phyloP scores from a whole-genome alignment of 2,797 vertebrate species.

The Myoxocephalus aenaeus region DNA sequence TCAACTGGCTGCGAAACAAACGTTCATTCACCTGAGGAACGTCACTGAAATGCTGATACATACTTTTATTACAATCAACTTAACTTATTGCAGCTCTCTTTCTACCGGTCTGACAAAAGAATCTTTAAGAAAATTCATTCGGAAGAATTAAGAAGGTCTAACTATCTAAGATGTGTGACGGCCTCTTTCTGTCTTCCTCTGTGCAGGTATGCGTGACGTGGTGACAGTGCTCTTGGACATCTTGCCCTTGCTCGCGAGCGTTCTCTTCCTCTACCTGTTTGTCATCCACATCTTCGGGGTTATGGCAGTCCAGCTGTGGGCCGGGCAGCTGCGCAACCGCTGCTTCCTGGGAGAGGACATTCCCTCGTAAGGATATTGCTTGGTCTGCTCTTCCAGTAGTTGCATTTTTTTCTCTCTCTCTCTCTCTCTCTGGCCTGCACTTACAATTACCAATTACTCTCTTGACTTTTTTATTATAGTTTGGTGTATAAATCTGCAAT shows the following conservation, averaged over 20 bases:
- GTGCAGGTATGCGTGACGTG: slow-evolving; percentile 89
- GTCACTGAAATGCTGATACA: too few species aligned
- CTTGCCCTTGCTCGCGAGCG: slow-evolving; percentile 92
- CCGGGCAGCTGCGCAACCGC: slow-evolving; percentile 89
- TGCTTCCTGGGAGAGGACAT: slow-evolving; percentile 89
- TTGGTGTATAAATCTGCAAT: background rate
- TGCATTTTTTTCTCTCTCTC: background rate
- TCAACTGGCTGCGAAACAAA: too few species aligned
- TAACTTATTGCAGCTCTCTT: background rate
- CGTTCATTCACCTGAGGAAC: too few species aligned
- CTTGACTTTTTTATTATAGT: background rate
- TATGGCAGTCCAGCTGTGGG: slow-evolving; percentile 93
- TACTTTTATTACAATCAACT: background rate
- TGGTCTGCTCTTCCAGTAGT: background rate
- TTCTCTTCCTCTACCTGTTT: slow-evolving; percentile 91
- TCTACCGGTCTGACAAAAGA: background rate
- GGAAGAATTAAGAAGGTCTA: background rate
- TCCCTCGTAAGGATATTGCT: slow-evolving; percentile 76
- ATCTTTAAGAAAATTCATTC: background rate
- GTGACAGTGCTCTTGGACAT: slow-evolving; percentile 90
- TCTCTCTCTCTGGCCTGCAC: background rate
- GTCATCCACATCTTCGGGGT: slow-evolving; percentile 94
- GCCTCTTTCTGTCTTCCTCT: background rate
- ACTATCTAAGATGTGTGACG: background rate
- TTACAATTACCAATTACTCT: background rate